Conservation (phyloP, 2,113 vertebrate genomes). For the Heptranchias perlo region DNA sequence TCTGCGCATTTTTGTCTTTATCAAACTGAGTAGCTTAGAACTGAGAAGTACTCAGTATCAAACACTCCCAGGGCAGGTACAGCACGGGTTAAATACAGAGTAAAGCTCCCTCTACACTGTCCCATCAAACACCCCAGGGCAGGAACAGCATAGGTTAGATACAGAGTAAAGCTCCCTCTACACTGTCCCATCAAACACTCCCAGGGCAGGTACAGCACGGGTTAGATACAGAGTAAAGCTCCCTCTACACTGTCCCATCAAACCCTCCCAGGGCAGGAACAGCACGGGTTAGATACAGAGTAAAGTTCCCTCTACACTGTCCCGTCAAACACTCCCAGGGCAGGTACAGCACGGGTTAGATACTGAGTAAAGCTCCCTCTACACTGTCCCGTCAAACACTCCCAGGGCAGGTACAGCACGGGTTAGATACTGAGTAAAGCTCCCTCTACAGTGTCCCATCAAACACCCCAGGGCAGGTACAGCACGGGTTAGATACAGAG, state of each 20-base stretch:
- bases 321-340: not conserved
- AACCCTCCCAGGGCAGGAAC: not conserved
- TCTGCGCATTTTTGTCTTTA: not conserved
- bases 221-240: not conserved
- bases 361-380: not conserved
- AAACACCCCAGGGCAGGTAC: not conserved
- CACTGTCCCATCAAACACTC: not conserved
- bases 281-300: not conserved
- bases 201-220: not conserved
- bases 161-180: not conserved
- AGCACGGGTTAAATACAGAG: not conserved
- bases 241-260: not conserved
- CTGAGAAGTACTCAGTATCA: not conserved
- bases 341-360: not conserved
- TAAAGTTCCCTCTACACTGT: not conserved
- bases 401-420: not conserved
- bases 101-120: not conserved
- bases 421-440: not conserved
- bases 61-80: not conserved
- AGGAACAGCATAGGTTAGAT: not conserved
- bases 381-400: not conserved
- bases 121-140: not conserved
- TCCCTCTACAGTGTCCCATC: not conserved
- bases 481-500: not conserved
- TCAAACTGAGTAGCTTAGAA: not conserved